These are phyloP conservation scores for Etia nguti DNA, from an alignment of 2,113 vertebrate genomes.

Conservation along the genomic window DNA sequence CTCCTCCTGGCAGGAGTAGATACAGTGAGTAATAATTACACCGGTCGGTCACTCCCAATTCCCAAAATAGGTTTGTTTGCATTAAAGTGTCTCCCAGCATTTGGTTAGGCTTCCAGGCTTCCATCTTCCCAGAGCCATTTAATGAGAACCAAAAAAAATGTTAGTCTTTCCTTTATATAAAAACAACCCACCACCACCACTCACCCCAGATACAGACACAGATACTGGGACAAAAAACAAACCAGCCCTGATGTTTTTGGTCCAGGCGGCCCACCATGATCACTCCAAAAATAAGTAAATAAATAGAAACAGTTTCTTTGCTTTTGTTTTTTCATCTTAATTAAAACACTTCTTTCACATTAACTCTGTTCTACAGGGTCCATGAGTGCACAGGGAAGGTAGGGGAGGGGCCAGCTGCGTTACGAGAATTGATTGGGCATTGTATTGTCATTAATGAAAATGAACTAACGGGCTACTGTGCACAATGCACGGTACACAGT, in stretches of 20 bases:
- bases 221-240: not conserved
- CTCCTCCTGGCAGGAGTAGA: conserved; percentile 80
- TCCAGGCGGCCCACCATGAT: too few species aligned
- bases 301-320: too few species aligned
- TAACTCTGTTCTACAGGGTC: not conserved
- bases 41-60: not conserved
- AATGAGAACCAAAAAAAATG: not conserved
- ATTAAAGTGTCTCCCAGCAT: not conserved
- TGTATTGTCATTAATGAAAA: not conserved
- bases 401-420: not conserved
- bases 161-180: not conserved
- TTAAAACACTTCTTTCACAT: not conserved
- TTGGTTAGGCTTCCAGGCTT: not conserved
- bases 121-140: not conserved
- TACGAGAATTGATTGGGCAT: not conserved
- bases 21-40: conserved; percentile 62
- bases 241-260: too few species aligned
- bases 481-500: not conserved
- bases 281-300: too few species aligned
- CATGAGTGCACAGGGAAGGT: not conserved
- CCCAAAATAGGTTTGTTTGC: not conserved
- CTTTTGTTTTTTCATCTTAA: not conserved
- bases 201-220: not conserved
- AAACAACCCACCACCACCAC: not conserved
- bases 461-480: not conserved